Percentiles rank a stretch among this genome's conserved stretches.
Conservation (phyloP, 2,888 invertebrate genomes). For the Myopa tessellatipennis region DNA sequence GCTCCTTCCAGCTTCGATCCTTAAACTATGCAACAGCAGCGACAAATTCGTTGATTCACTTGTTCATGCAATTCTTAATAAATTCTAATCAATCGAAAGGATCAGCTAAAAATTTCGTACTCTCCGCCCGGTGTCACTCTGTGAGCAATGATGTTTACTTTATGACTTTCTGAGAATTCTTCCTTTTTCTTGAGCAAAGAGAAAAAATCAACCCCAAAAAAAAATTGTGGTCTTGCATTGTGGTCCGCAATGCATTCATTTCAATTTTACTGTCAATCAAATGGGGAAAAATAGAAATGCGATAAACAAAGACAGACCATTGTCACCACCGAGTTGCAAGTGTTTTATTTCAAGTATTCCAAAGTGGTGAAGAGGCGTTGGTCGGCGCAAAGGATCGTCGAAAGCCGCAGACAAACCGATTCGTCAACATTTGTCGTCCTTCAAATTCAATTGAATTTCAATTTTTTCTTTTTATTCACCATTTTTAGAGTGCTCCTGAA, state of each 20-base stretch:
- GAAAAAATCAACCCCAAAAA: no score
- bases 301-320: constrained; percentile 22
- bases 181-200: background rate
- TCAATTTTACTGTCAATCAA: constrained; percentile 29
- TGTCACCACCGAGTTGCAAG: background rate
- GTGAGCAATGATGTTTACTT: no score
- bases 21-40: no score
- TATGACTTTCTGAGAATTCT: background rate
- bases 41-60: no score
- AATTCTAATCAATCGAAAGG: background rate
- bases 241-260: no score
- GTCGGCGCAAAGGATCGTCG: background rate
- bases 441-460: constrained; percentile 63
- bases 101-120: no score
- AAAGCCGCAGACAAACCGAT: constrained; percentile 37
- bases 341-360: background rate
- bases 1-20: no score
- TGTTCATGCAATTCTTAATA: background rate
- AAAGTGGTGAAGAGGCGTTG: background rate
- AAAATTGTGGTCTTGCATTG: no score
- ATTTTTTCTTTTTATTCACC: constrained; percentile 44
- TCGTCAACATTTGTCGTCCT: constrained; percentile 46
- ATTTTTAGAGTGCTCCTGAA: background rate
- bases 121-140: no score
- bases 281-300: constrained; percentile 27